These are phyloP conservation scores for Leptothorax acervorum DNA, from an alignment of 2,888 invertebrate species.

Conservation along the genomic window DNA sequence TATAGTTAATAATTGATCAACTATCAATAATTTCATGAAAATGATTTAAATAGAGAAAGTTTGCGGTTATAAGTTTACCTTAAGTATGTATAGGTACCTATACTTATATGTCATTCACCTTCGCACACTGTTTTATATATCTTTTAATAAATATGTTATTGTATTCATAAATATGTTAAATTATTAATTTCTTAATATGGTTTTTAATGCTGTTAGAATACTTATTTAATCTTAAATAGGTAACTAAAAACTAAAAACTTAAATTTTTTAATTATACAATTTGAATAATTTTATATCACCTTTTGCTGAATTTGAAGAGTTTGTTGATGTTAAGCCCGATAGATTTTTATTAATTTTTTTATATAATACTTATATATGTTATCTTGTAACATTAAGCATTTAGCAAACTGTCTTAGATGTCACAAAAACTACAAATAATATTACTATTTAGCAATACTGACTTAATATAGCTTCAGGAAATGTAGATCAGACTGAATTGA, in stretches of 20 bases:
- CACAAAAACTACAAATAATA: not conserved
- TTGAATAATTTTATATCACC: not conserved
- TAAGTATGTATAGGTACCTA: too few species aligned
- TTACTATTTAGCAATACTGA: not conserved
- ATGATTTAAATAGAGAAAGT: not conserved
- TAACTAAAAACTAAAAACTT: too few species aligned
- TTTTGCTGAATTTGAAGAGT: not conserved
- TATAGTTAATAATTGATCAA: not conserved
- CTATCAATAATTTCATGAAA: not conserved
- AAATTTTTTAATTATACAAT: too few species aligned
- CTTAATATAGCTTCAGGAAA: constrained; percentile 1
- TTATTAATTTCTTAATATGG: too few species aligned
- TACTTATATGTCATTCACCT: too few species aligned
- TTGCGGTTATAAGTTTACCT: not conserved
- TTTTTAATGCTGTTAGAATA: too few species aligned
- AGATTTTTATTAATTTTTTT: not conserved
- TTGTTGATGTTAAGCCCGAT: not conserved
- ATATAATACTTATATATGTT: not conserved
- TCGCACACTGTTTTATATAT: not conserved
- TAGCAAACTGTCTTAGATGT: not conserved
- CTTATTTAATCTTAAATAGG: too few species aligned
- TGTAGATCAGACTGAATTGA: constrained; percentile 12
- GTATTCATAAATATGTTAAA: too few species aligned
- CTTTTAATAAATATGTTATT: not conserved
- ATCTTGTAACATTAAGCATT: not conserved